Base-by-base conservation (phyloP, 30 jellyfish, hydroid and myxozoan genomes). In the Clytia hemisphaerica region DNA sequence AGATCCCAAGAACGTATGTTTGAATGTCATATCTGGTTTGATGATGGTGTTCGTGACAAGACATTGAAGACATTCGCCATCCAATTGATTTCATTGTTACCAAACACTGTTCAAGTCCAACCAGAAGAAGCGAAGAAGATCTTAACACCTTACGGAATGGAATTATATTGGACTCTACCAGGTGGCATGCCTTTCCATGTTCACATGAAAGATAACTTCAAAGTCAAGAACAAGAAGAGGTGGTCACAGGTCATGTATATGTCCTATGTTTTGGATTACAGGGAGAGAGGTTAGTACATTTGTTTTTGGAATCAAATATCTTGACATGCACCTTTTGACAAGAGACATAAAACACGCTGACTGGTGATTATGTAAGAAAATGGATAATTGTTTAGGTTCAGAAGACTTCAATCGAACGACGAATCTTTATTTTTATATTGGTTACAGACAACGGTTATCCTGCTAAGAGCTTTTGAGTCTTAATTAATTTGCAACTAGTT, bases 181-280 rank as follows among this genome's bases (percentile, higher is more conserved):
- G 96, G 96, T 37, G 93, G 93, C 48, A 85, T 85, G 96, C 76
- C 80, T 14, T 85, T 85, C 28, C 78, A 65, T 62, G 73, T 85
- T 31, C 96, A 85, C 36, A 61, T 85, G 45, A 85, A 85, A 50
- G 96, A 85, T 61, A 85, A 85, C 47, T 85, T 68, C 77, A 85
- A 85, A 80, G 95, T 83, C 21, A 85, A 85, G 64, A 85, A 85
- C 72, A 85, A 85, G 80, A 85, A 85, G 51, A 59, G 96, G 28
- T 85, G 96, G 96, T 77, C 93, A 37, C 96, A 85, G 72, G 96
- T 85, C 0, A 85, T 85, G 96, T 85, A 85, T 77, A 85, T 85
- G 96, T 85, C 96, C 2, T 85, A 85, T 36, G 85, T 85, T 2
- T 54, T 85, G 72, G 96, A 85, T 61, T 85, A 22, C 80, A 85